Evolutionary conservation across 2,113 vertebrate species (phyloP), one percentile per base, ranked within the genome.

Genomic region (Colossoma macropomum): DNA sequence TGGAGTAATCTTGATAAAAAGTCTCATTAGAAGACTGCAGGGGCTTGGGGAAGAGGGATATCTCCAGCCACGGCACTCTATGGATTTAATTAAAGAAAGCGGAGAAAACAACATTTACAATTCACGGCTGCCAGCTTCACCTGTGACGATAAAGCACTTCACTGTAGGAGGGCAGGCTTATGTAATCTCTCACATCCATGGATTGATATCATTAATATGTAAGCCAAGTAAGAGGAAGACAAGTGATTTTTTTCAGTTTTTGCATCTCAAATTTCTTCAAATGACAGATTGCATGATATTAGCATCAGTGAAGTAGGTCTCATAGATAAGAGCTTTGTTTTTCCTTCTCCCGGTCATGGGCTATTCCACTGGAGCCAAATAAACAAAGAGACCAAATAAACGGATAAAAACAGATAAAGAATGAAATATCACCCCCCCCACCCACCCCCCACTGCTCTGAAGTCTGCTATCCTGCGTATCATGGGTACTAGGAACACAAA

Each of bases 81-180:
- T 66, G 77, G 81, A 76, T 86, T 86, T 84, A 83, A 86, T 86
- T 86, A 86, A 86, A 84, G 78, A 75, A 80, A 71, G 73, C 59
- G 28, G 28, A 48, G 66, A 81, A 86, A 82, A 79, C 77, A 86
- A 84, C 70, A 81, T 78, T 86, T 82, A 69, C 77, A 84, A 81
- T 86, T 80, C 85, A 84, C 74, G 52, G 21, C 78, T 86, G 81
- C 75, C 85, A 86, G 77, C 73, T 68, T 77, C 68, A 84, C 78
- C 81, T 86, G 66, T 71, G 59, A 28, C 65, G 48, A 81, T 74
- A 81, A 84, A 76, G 54, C 19, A 70, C 66, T 77, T 81, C 34
- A 68, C 76, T 59, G 62, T 7, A 75, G 50, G 73, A 74, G 66
- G 75, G 48, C 71, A 48, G 34, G 41, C 69, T 83, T 77, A 65